A percentile compares a stretch with the other conserved stretches of the same genome.
Conservation (phyloP, 2,113 vertebrate genomes). For the Toxotes chatareus region DNA sequence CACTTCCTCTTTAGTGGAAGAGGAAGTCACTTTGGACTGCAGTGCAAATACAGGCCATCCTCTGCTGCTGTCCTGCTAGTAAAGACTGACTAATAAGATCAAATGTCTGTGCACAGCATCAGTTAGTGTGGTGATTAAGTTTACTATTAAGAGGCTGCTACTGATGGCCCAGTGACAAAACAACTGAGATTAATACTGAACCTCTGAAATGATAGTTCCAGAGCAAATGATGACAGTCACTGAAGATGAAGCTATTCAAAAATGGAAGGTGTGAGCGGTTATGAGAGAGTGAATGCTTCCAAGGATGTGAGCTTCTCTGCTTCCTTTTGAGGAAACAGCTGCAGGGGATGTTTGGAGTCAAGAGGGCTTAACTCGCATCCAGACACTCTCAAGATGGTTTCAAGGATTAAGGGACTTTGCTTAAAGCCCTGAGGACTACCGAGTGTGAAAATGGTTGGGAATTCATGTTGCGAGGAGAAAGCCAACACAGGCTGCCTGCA, state of each 20-base stretch:
- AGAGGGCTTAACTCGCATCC: conserved; percentile 69
- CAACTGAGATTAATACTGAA: neutral
- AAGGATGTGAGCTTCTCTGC: conserved; percentile 49
- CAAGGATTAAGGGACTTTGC: conserved; percentile 76
- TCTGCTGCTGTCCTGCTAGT: conserved; percentile 1
- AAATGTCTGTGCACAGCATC: conserved; percentile 21
- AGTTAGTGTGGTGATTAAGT: conserved; percentile 7
- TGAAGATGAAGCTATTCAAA: conserved; percentile 12
- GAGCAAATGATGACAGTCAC: neutral
- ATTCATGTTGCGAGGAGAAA: conserved; percentile 46
- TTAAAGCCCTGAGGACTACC: conserved; percentile 61
- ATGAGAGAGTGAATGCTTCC: conserved; percentile 34
- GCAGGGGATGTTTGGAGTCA: conserved; percentile 74
- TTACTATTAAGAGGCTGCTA: neutral
- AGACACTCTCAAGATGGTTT: conserved; percentile 70
- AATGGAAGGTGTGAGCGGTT: conserved; percentile 1
- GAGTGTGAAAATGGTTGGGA: conserved; percentile 68
- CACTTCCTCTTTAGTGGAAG: conserved; percentile 40
- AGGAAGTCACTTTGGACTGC: conserved; percentile 49
- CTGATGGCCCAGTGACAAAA: conserved; percentile 2
- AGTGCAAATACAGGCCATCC: neutral
- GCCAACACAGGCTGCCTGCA: conserved; percentile 7
- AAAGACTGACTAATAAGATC: conserved; percentile 7
- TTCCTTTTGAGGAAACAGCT: conserved; percentile 72
- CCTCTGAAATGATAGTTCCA: neutral